These are phyloP conservation scores for Helicoverpa armigera DNA, from an alignment of 1,140 invertebrate species.

Conservation along the genomic window DNA sequence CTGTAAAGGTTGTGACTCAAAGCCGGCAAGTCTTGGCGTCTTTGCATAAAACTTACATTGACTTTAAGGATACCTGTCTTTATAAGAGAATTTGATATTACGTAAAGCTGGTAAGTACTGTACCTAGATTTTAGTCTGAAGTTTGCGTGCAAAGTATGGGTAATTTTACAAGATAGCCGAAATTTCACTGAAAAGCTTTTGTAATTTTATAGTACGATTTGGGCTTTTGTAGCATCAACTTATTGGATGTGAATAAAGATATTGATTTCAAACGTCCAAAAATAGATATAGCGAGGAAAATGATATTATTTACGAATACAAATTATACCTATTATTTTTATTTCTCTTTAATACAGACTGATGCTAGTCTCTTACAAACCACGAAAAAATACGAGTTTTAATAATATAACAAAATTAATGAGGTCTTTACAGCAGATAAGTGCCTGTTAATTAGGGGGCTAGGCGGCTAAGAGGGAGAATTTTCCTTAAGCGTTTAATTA, in stretches of 20 bases:
- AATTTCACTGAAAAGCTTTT: neutral
- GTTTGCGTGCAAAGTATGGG: no score
- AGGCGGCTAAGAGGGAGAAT: constrained; percentile 16
- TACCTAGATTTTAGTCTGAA: neutral
- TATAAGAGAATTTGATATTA: constrained; percentile 3
- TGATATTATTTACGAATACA: no score
- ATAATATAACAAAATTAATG: constrained; percentile 31
- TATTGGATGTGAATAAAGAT: no score
- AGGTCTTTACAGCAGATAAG: constrained; percentile 39
- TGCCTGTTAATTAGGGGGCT: constrained; percentile 39
- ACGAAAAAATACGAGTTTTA: constrained; percentile 4
- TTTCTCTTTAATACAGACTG: no score
- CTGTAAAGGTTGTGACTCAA: constrained; percentile 25
- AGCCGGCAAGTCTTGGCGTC: constrained; percentile 20
- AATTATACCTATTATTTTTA: no score
- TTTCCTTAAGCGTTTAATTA: constrained; percentile 41
- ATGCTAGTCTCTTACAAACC: neutral
- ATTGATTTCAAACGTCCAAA: no score
- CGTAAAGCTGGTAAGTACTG: neutral
- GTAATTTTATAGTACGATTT: no score
- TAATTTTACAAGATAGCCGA: neutral
- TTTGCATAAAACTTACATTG: constrained; percentile 42
- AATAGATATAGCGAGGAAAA: no score
- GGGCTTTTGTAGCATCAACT: no score
- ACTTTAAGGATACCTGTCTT: constrained; percentile 13